Evolutionary conservation across 2,797 vertebrate species (phyloP), one percentile per base, ranked within the genome.

Genomic region (Anolis apletophallus): DNA sequence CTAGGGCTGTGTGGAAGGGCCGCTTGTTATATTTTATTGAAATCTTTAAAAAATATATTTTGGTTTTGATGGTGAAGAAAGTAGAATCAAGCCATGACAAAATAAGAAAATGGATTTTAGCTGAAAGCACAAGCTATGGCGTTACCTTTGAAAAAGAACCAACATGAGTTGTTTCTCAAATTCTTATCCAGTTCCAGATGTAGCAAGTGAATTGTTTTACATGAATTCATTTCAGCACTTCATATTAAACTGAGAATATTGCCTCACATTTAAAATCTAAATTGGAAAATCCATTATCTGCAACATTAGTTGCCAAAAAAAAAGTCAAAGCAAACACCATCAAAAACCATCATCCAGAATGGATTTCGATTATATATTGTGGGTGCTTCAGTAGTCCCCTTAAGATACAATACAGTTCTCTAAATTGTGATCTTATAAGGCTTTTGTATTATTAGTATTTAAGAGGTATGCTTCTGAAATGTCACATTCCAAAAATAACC

Each of bases 401-500:
- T 80, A 83, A 88, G 85, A 75, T 91, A 77, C 76, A 88, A 75
- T 17, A 17, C 84, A 89, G 87, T 89, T 89, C 64, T 90, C 90
- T 87, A 91, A 82, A 64, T 57, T 85, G 89, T 93, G 91, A 85
- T 94, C 91, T 94, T 94, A 88, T 93, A 92, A 92, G 92, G 93
- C 88, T 95, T 95, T 94, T 93, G 91, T 95, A 94, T 92, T 93
- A 94, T 88, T 89, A 94, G 94, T 93, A 88, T 90, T 90, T 88
- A 81, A 93, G 94, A 96, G 93, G 93, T 40, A 96, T 96, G 95
- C 88, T 91, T 96, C 96, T 95, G 94, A 98, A 98, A 98, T 97
- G 97, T 97, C 97, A 96, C 94, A 95, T 88, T 96, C 98, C 97
- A 97, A 97, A 98, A 98, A 98, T 99, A 99, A 96, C 91, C 95